Evolutionary conservation across 1,140 invertebrate genomes (phyloP), one percentile per base, ranked within the genome.

Genomic region (Drosophila subpulchrella): DNA sequence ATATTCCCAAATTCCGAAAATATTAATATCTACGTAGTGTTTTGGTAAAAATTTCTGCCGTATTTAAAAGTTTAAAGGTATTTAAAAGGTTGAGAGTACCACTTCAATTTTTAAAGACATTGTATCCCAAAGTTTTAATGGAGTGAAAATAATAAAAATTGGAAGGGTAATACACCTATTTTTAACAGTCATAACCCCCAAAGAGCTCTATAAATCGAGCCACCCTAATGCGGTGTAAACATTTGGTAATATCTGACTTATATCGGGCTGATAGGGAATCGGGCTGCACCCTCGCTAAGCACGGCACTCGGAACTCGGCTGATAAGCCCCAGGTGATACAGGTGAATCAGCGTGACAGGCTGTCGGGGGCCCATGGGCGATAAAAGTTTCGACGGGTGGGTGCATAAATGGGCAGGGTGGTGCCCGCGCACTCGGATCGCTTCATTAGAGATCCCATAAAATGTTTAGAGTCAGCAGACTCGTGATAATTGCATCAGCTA

Each of bases 371-470:
- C 53, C 27, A 20, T 11, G n/a, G 12, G 67, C 67, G 70, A 73
- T 72, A 72, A 68, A 46, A 44, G 24, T 13, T 38, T n/a, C 4
- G 4, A 48, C 32, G 30, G 32, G 30, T 24, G 32, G 24, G 41
- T 42, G 17, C 20, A 53, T 53, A 51, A 53, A 62, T 41, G 39
- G 42, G 38, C 38, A 6, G 53, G 41, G 34, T 32, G 3, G 42
- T 15, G 44, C 27, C 59, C 27, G 34, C 34, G 66, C 65, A 70
- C 41, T 38, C 11, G 34, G 34, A 46, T 34, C 46, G 67, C 38
- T 72, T 59, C 55, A 73, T 73, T 73, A 72, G 70, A 73, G 39
- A 15, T 15, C 10, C 39, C 41, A 73, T 73, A 73, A 73, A 74
- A 2, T 66, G 39, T 42, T 74, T 75, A 57, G 61, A 65, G 72